Evolutionary conservation across 2,888 invertebrate species (phyloP), one percentile per base, ranked within the genome.

Genomic region (Apotomis turbidana): DNA sequence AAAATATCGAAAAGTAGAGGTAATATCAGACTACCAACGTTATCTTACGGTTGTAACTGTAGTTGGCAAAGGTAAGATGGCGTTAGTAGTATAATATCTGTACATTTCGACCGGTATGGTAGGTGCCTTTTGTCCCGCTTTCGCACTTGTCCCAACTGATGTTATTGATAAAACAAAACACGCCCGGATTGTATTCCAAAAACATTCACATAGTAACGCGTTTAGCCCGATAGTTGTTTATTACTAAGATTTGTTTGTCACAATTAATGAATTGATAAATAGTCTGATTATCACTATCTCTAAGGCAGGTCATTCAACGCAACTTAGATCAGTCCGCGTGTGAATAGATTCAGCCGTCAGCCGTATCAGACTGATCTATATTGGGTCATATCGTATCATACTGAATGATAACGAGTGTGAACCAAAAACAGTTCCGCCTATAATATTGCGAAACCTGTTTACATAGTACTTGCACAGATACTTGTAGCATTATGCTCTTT

Each of bases 251-350:
- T 1, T 70, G 59, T 66, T 66, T 66, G 64, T 51, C 57, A 41
- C 41, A 66, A 54, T 64, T 71, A 71, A 54, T 13, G 15, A 64
- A 54, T 74, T 84, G 79, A 76, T 77, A 76, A 80, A 82, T 86
- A 83, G 78, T 76, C 79, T 84, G 82, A 84, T 86, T 81, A 85
- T 80, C 80, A 75, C 75, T 73, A 71, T 77, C 68, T 74, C 74
- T 80, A 81, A 81, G 84, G 81, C 83, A 86, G 89, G 87, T 88
- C 87, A 73, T 88, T 90, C 88, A 91, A 90, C 91, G 66, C 57
- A n/a, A 46, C n/a, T 54, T 6, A 51, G 57, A 36, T 36, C 49
- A 58, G 38, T 38, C 66, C 13, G 38, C 67, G 61, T 61, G 67
- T 68, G 55, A 71, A 61, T 54, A 44, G 41, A 46, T 61, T 46